phyloP scores from a whole-genome alignment of 2,888 invertebrate species.

The Cephus sareptanus region DNA sequence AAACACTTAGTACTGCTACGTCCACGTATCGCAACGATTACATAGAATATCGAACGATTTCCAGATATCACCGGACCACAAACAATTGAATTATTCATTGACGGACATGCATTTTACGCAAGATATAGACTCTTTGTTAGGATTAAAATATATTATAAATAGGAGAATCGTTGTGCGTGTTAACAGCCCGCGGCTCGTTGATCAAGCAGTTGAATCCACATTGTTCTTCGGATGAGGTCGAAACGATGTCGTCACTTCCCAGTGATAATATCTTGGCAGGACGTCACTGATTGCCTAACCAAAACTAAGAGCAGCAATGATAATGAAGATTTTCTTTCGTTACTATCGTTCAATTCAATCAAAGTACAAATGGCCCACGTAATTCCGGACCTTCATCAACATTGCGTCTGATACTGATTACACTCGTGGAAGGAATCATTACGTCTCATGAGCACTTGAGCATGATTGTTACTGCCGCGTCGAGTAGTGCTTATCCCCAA shows the following conservation, averaged over 20 bases:
- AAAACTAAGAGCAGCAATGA: neutral
- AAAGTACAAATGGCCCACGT: neutral
- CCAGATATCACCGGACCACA: neutral
- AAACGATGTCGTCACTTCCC: neutral
- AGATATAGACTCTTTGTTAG: neutral
- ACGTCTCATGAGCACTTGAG: conserved; percentile 37
- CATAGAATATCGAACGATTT: neutral
- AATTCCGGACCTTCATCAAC: conserved; percentile 39
- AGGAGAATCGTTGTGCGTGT: neutral
- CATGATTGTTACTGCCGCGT: conserved; percentile 35
- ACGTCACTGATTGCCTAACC: neutral
- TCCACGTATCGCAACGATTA: neutral
- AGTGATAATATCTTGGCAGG: neutral
- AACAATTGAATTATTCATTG: neutral
- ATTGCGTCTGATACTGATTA: conserved; percentile 50
- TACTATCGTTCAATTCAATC: neutral
- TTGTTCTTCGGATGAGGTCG: neutral
- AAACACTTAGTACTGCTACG: neutral
- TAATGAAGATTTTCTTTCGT: neutral
- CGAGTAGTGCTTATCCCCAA: conserved; percentile 18
- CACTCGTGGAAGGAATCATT: conserved; percentile 35
- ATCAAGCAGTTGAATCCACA: neutral
- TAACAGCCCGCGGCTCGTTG: neutral
- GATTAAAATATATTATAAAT: neutral
- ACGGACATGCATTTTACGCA: neutral